phyloP scores from a whole-genome alignment of 2,888 invertebrate species.

The Eupithecia insigniata region DNA sequence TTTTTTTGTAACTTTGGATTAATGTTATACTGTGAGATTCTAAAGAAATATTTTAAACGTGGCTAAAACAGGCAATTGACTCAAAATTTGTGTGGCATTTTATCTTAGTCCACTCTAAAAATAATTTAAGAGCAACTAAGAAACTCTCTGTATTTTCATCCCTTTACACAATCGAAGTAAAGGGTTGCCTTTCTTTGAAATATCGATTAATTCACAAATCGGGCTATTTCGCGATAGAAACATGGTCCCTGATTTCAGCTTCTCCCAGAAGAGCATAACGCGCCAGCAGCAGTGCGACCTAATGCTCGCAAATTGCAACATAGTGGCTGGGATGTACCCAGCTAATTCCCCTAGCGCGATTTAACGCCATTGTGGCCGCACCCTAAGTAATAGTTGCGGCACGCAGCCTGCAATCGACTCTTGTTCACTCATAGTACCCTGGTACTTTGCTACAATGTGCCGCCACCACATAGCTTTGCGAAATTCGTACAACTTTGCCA shows the following conservation, averaged over 20 bases:
- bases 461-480: slow-evolving; percentile 30
- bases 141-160: neutral
- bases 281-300: slow-evolving; percentile 47
- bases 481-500: slow-evolving; percentile 36
- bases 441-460: slow-evolving; percentile 46
- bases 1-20: slow-evolving; percentile 2
- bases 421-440: slow-evolving; percentile 42
- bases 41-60: neutral
- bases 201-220: slow-evolving; percentile 20
- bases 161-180: neutral
- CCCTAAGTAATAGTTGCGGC: slow-evolving; percentile 9
- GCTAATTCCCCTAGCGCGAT: slow-evolving; percentile 66
- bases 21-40: neutral
- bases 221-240: slow-evolving; percentile 27
- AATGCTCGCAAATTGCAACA: slow-evolving; percentile 71
- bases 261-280: slow-evolving; percentile 40
- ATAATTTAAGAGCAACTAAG: neutral
- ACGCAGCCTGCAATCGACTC: slow-evolving; percentile 54
- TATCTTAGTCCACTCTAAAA: neutral
- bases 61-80: neutral
- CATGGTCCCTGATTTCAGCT: slow-evolving; percentile 19
- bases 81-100: neutral
- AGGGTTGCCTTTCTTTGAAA: slow-evolving; percentile 3
- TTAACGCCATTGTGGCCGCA: slow-evolving; percentile 59
- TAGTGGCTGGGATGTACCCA: slow-evolving; percentile 60